Percentiles rank a stretch among this genome's conserved stretches.
Conservation (phyloP, 1,140 invertebrate genomes). For the Drosophila carrolli region DNA sequence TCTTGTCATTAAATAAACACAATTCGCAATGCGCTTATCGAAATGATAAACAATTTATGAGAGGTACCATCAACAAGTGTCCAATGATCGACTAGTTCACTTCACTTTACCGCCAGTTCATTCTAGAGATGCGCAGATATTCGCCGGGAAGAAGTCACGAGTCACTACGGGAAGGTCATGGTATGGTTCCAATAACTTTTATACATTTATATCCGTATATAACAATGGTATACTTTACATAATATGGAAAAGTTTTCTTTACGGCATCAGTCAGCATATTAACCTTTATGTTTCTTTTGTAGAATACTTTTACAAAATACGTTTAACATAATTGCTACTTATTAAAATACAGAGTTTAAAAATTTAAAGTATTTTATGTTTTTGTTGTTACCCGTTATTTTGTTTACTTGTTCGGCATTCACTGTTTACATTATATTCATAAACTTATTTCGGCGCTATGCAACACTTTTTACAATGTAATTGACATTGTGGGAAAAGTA, state of each 20-base stretch:
- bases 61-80: constrained; percentile 25
- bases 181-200: not conserved
- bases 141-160: not conserved
- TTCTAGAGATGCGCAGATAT: constrained; percentile 10
- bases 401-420: not conserved
- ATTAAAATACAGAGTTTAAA: too few relatives aligned
- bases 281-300: too few relatives aligned
- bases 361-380: not conserved
- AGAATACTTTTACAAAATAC: too few relatives aligned
- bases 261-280: too few relatives aligned
- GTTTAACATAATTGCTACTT: too few relatives aligned
- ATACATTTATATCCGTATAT: too few relatives aligned
- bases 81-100: constrained; percentile 5
- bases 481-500: not conserved
- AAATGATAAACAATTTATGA: constrained; percentile 41
- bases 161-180: not conserved
- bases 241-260: not conserved
- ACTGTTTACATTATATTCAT: not conserved
- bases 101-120: constrained; percentile 1
- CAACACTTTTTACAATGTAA: not conserved
- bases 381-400: too few relatives aligned
- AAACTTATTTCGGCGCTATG: not conserved
- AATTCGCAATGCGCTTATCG: not conserved
- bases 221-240: too few relatives aligned
- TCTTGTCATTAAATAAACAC: constrained; percentile 22